Base-by-base conservation (phyloP, 2,797 vertebrate species). In the Falco naumanni region DNA sequence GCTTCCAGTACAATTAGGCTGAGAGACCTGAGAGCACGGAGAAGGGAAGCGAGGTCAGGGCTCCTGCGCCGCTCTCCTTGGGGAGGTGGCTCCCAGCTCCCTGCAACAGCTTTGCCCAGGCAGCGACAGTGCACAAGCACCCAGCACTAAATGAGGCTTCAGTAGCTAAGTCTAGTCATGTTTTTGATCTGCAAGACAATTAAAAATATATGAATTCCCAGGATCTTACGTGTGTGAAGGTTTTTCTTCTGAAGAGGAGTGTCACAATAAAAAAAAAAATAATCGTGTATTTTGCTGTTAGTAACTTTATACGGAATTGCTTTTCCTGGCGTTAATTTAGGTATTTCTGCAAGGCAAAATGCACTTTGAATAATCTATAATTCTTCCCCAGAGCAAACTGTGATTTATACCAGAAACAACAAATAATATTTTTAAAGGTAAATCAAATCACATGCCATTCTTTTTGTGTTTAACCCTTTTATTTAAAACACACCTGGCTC, bases 1-100 rank as follows among this genome's bases (percentile, higher is more conserved):
- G 41, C 90, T 96, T 96, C 96, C 89, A 56, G 80, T 75, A 53
- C 89, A 96, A 94, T 95, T 85, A 94, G 54, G 59, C 77, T 89
- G 95, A 93, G 79, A 86, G 59, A 77, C 8, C 0, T 0, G 72
- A 90, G 81, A 89, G 26, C 78, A 20, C 80, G 74, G 28, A 17
- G 84, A 59, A 72, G 72, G 68, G 57, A 45, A 76, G 48, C 3
- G 34, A 83, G 80, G 65, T 71, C 34, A 28, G 12, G 68, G 68
- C 61, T 93, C 64, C 71, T 5, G 48, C 0, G 1, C 10, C 45
- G 92, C 39, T 59, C 50, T 33, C 76, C 45, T 51, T 4, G 2
- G 64, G 61, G 61, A 78, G 53, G 54, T 24, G 61, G 48, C 54
- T 84, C 33, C 84, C 81, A n/a, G 45, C 87, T 93, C 50, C 80